Evolutionary conservation across 2,888 invertebrate species (phyloP).

Genomic region (Acleris literana): DNA sequence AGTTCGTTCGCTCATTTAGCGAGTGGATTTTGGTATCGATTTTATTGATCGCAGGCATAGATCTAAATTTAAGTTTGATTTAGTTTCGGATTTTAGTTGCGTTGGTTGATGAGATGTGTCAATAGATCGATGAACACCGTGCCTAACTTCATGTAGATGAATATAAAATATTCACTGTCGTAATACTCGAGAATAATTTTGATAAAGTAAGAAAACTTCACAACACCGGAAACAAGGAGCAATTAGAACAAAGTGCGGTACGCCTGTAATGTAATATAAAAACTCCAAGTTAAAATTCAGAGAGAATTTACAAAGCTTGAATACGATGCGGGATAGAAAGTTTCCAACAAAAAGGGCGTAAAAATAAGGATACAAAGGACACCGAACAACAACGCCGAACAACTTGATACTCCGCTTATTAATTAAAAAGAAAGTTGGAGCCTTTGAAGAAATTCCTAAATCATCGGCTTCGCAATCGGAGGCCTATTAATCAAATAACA

Average conservation of each 20-base stretch:
- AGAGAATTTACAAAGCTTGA: constrained; percentile 23
- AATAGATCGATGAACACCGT: constrained; percentile 42
- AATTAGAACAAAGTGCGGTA: constrained; percentile 28
- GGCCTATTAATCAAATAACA: constrained; percentile 80
- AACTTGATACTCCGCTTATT: constrained; percentile 61
- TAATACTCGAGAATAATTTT: too few relatives aligned
- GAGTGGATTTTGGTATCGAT: constrained; percentile 39
- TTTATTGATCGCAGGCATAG: constrained; percentile 17
- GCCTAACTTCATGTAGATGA: too few relatives aligned
- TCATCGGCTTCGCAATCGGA: constrained; percentile 60
- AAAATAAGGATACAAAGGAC: constrained; percentile 48
- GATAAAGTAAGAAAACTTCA: constrained; percentile 17
- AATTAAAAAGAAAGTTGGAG: constrained; percentile 64
- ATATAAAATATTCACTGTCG: too few relatives aligned
- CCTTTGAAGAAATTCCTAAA: constrained; percentile 62
- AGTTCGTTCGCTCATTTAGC: constrained; percentile 53
- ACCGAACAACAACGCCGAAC: constrained; percentile 39
- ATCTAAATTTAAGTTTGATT: constrained; percentile 11
- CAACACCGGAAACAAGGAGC: constrained; percentile 27
- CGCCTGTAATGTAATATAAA: constrained; percentile 30
- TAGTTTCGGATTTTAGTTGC: constrained; percentile 18
- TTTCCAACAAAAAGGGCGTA: constrained; percentile 24
- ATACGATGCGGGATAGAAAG: constrained; percentile 18
- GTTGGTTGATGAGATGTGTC: constrained; percentile 51
- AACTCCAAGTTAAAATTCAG: constrained; percentile 25